phyloP scores from a whole-genome alignment of 2,888 invertebrate species.

The Drosophila antonietae region DNA sequence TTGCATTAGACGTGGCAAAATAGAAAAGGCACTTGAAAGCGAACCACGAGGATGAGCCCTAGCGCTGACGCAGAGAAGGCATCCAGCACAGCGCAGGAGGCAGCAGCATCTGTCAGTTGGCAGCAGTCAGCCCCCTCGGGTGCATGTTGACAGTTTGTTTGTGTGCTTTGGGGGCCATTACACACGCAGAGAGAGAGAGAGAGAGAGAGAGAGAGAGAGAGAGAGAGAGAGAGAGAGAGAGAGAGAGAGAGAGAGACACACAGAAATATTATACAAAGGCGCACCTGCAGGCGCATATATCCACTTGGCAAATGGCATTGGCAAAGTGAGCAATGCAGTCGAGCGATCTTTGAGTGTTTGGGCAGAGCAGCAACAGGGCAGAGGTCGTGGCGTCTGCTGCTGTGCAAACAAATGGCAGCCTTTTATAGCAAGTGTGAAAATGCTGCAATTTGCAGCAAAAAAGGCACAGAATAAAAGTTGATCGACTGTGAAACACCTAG shows the following conservation, averaged over 20 bases:
- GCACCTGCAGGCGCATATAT: constrained; percentile 31
- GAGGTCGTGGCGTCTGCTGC: constrained; percentile 15
- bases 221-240: no score
- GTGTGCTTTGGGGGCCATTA: constrained; percentile 69
- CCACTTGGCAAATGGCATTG: constrained; percentile 35
- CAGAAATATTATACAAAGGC: constrained; percentile 5
- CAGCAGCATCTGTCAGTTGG: constrained; percentile 25
- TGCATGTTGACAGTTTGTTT: constrained; percentile 68
- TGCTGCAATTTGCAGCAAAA: constrained; percentile 37
- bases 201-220: background rate
- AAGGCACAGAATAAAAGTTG: background rate
- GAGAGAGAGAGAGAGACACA: background rate
- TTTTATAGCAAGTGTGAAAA: constrained; percentile 71
- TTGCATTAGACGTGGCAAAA: constrained; percentile 73
- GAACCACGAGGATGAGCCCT: constrained; percentile 21
- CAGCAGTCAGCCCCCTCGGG: constrained; percentile 5
- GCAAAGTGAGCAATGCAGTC: constrained; percentile 56
- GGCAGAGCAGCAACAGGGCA: background rate
- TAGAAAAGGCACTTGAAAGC: constrained; percentile 47
- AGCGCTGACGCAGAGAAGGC: background rate
- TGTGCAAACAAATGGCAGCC: constrained; percentile 60
- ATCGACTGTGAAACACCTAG: background rate
- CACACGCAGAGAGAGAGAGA: constrained; percentile 1
- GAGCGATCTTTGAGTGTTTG: constrained; percentile 12
- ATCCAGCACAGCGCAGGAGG: background rate